Base-by-base conservation (phyloP, 2,113 vertebrate species). In the Axis porcinus region DNA sequence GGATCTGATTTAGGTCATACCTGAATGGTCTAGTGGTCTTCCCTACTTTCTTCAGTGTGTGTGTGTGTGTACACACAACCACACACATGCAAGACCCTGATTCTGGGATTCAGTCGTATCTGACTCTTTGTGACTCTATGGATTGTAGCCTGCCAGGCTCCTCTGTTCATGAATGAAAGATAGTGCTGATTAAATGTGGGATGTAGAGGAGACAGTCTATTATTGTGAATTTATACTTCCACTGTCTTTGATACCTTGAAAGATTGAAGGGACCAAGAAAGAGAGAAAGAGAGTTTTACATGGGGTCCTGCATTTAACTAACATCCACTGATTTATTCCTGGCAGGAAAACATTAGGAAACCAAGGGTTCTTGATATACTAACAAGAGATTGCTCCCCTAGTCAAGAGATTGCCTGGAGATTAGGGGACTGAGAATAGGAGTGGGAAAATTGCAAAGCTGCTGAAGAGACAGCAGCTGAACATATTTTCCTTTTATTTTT, bases 401-500 rank as follows among this genome's bases (percentile, higher is more conserved):
- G 95, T 43, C 83, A 88, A 91, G 91, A n/a, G n/a, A n/a, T 95
- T 57, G 89, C 96, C 92, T 94, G 93, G 95, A 98, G 97, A 97
- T 98, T 98, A 98, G 64, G 64, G 28, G 14, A 13, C 58, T 91
- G 54, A 97, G 97, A 96, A 76, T 28, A 91, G 82, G 89, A 95
- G 47, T 97, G 43, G 86, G 89, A 93, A 98, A 98, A 97, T 95
- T 98, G 98, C 98, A 98, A 98, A 98, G 97, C 95, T 98, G 98
- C 97, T 98, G 97, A 95, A 97, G 98, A 98, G 98, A 98, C 96
- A 98, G 95, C 87, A 98, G 96, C 97, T 95, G 98, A 98, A 98
- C 97, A 97, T 95, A 96, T 95, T 98, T 97, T 86, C 47, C 84
- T 97, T 97, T 97, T 97, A 94, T 98, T 99, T 99, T 98, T 98